Percentiles rank a stretch among this genome's conserved stretches.
Conservation (phyloP, 2,888 invertebrate genomes). For the Drosophila setosimentum region DNA sequence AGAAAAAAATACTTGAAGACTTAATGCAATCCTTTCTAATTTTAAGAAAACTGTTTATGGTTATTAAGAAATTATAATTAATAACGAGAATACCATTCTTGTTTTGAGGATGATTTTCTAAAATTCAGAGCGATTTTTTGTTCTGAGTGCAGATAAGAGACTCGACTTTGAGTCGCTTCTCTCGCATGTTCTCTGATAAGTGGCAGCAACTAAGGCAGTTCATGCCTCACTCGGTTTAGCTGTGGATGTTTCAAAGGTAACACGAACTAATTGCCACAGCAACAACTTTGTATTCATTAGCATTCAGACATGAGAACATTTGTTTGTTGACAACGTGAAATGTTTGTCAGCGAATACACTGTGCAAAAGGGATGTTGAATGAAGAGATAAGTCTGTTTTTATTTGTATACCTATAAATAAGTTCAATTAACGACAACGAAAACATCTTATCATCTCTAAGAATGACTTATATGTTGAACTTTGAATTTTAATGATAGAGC, state of each 20-base stretch:
- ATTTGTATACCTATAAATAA: background rate
- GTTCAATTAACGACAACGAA: background rate
- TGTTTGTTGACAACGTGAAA: slow-evolving; percentile 32
- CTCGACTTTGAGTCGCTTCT: background rate
- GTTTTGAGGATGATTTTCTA: background rate
- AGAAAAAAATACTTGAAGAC: too few species aligned
- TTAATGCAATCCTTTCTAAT: too few species aligned
- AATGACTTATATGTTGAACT: background rate
- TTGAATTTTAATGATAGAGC: background rate
- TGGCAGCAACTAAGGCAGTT: background rate
- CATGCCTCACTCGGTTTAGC: slow-evolving; percentile 1
- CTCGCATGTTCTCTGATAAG: background rate
- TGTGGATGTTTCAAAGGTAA: slow-evolving; percentile 26
- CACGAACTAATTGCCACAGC: slow-evolving; percentile 46
- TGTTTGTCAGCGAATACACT: slow-evolving; percentile 30
- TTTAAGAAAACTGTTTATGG: too few species aligned
- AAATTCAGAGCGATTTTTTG: background rate
- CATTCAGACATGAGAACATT: slow-evolving; percentile 9
- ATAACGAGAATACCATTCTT: too few species aligned
- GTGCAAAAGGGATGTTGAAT: background rate
- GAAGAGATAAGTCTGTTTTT: background rate
- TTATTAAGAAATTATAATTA: too few species aligned
- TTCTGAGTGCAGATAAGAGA: slow-evolving; percentile 21
- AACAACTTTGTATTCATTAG: slow-evolving; percentile 18
- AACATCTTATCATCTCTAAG: background rate